A percentile compares a stretch with the other conserved stretches of the same genome.
phyloP scores from a whole-genome alignment of 2,113 vertebrate genomes.

The Crotalus viridis region DNA sequence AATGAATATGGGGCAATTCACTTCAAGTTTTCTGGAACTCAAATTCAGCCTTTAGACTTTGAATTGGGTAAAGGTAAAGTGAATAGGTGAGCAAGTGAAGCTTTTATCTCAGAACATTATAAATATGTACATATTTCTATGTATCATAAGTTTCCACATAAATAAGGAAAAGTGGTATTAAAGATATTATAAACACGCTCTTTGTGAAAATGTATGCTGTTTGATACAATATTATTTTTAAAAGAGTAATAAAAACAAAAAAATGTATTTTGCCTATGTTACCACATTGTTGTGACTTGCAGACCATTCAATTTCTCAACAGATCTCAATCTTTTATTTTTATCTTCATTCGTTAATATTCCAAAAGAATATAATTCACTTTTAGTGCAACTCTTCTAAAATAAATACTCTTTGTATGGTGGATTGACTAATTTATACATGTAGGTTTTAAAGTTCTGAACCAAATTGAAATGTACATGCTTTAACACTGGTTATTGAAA shows the following conservation, averaged over 20 bases:
- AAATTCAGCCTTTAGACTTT: background rate
- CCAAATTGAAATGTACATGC: background rate
- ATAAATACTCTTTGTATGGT: background rate
- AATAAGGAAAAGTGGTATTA: background rate
- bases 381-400: background rate
- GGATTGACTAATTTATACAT: background rate
- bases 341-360: background rate
- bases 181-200: background rate
- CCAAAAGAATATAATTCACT: background rate
- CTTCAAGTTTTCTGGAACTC: background rate
- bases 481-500: background rate
- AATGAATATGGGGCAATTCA: background rate
- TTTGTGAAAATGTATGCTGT: background rate
- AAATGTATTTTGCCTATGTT: background rate
- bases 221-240: background rate
- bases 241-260: background rate
- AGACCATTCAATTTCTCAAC: background rate
- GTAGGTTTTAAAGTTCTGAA: background rate
- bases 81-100: background rate
- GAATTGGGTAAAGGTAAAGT: background rate
- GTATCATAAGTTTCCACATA: background rate
- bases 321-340: background rate
- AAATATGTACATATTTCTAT: background rate
- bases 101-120: background rate
- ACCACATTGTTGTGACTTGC: background rate